Conservation (phyloP, 1,140 invertebrate genomes). For the Lepidotrigona ventralis region DNA sequence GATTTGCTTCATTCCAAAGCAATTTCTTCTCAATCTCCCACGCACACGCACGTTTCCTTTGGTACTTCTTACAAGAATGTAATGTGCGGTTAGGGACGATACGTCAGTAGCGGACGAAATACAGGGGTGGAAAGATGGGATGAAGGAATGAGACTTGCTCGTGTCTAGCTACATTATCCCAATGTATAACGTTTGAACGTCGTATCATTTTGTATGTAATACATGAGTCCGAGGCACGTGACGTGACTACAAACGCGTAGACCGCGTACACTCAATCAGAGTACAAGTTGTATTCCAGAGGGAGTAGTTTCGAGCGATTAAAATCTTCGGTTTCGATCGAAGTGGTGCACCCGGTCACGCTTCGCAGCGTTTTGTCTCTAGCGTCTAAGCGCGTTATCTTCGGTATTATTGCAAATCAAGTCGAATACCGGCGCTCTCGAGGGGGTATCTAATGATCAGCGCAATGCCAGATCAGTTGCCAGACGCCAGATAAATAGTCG, state of each 20-base stretch:
- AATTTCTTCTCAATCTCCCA: too few species aligned
- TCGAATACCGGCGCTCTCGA: neutral
- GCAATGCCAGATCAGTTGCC: too few species aligned
- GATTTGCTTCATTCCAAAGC: too few species aligned
- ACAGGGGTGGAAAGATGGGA: neutral
- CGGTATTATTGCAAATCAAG: neutral
- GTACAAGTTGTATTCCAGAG: neutral
- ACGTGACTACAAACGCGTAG: neutral
- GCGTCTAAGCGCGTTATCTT: neutral
- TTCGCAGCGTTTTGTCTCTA: neutral
- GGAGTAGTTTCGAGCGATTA: neutral
- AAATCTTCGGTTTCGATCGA: slow-evolving; percentile 16
- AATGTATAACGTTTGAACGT: neutral
- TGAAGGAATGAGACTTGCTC: neutral
- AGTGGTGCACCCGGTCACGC: neutral
- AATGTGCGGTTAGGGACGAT: neutral
- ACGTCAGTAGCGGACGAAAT: neutral
- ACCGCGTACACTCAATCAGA: neutral
- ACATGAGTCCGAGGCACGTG: slow-evolving; percentile 1
- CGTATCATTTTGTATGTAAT: neutral
- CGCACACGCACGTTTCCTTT: too few species aligned
- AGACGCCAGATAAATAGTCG: neutral
- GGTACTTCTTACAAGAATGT: too few species aligned
- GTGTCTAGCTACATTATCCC: neutral
- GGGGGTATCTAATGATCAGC: neutral